Conservation (phyloP, 1,140 invertebrate species). For the Sarcophaga bullata region DNA sequence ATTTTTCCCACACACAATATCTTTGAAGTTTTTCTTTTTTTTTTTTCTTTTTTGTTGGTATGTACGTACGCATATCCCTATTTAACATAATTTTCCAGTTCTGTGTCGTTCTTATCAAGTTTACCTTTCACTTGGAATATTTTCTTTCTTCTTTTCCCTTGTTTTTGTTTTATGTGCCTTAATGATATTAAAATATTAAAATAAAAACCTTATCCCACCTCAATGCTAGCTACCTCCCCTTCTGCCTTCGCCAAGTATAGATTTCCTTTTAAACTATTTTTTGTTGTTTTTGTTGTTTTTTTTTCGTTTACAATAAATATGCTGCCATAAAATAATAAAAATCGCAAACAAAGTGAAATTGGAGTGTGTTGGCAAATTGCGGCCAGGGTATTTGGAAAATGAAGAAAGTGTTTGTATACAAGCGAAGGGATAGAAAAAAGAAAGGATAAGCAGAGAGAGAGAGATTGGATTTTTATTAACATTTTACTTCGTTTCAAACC, state of each 20-base stretch:
- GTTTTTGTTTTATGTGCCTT: neutral
- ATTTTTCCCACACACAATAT: no score
- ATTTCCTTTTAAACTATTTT: constrained; percentile 12
- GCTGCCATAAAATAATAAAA: constrained; percentile 9
- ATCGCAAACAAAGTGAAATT: neutral
- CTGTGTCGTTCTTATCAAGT: neutral
- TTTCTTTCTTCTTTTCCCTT: neutral
- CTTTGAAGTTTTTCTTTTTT: no score
- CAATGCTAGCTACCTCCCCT: neutral
- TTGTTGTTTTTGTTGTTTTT: neutral
- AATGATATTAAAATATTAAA: constrained; percentile 16
- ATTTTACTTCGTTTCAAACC: neutral
- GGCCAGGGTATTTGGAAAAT: neutral
- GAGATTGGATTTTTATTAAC: neutral
- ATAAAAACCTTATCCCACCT: neutral
- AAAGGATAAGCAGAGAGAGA: no score
- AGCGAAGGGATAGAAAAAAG: neutral
- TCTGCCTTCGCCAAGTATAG: neutral
- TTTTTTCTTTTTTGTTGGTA: no score
- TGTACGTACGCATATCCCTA: no score
- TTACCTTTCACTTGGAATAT: neutral
- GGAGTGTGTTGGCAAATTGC: neutral
- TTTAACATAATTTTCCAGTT: no score
- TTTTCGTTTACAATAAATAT: neutral
- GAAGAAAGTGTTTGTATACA: neutral